A percentile compares a stretch with the other conserved stretches of the same genome.
Evolutionary conservation across 2,888 invertebrate genomes (phyloP).

Genomic region (Sinhomidia bicolor): DNA sequence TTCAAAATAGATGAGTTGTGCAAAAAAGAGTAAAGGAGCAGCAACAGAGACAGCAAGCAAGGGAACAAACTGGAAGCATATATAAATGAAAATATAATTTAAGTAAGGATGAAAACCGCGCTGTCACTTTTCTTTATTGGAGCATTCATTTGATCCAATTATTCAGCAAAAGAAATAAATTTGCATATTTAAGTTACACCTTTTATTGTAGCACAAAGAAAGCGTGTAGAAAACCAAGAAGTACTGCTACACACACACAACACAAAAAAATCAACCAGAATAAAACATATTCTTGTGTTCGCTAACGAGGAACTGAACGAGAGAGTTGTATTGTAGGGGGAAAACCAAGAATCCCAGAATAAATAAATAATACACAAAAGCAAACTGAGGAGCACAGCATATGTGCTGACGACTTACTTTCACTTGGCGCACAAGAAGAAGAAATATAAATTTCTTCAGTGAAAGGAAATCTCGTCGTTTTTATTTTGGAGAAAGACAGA

Average conservation of each 20-base stretch:
- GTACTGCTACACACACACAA: no score
- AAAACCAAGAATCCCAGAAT: constrained; percentile 37
- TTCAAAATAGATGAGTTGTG: neutral
- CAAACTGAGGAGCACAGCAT: neutral
- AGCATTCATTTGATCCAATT: constrained; percentile 37
- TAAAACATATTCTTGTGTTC: neutral
- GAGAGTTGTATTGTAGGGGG: constrained; percentile 10
- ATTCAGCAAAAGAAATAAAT: constrained; percentile 36
- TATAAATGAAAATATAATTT: neutral
- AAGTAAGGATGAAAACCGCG: neutral
- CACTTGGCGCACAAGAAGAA: neutral
- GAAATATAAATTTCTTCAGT: neutral
- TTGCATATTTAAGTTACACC: constrained; percentile 35
- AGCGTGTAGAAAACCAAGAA: neutral
- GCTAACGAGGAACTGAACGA: constrained; percentile 18
- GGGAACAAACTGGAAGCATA: neutral
- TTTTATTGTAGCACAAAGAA: constrained; percentile 20
- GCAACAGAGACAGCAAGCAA: neutral
- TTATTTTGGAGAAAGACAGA: neutral
- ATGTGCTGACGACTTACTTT: constrained; percentile 23
- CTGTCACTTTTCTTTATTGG: constrained; percentile 28
- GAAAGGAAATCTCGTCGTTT: neutral
- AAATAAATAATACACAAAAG: constrained; percentile 38
- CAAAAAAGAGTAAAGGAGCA: neutral
- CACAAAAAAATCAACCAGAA: neutral